Conservation (phyloP, 1,140 invertebrate species). For the Drosophila pseudoobscura region DNA sequence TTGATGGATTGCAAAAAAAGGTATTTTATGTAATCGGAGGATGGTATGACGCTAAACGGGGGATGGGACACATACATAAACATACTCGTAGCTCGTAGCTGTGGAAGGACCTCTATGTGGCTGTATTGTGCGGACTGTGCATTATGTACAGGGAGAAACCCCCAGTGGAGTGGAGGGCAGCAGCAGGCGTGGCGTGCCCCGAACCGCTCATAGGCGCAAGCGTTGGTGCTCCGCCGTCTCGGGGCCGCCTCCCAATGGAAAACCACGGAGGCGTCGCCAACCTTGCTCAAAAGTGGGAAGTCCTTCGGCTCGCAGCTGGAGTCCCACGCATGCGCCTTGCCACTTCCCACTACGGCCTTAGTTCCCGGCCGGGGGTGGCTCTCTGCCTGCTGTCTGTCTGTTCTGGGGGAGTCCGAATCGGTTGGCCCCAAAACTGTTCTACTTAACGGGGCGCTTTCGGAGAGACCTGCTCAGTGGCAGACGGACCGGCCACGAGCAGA, state of each 20-base stretch:
- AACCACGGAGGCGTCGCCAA: constrained; percentile 62
- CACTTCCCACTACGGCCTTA: no score
- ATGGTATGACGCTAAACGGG: neutral
- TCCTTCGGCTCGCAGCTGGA: constrained; percentile 29
- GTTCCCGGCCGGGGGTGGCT: neutral
- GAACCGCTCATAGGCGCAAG: constrained; percentile 74
- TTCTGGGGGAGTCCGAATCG: constrained; percentile 50
- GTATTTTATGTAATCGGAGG: constrained; percentile 68
- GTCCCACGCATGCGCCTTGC: constrained; percentile 27
- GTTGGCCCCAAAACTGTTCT: constrained; percentile 47
- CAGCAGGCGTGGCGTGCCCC: constrained; percentile 34
- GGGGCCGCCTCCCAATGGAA: constrained; percentile 70
- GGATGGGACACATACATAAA: neutral
- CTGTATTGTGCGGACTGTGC: neutral
- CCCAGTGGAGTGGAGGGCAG: no score
- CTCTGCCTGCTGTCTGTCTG: constrained; percentile 6
- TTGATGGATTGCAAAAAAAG: constrained; percentile 76
- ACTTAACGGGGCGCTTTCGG: constrained; percentile 72
- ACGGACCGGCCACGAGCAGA: constrained; percentile 53
- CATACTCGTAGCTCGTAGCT: neutral
- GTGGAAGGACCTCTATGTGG: neutral
- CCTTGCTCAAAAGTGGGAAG: constrained; percentile 47
- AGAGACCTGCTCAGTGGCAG: constrained; percentile 63
- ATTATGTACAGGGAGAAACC: no score
- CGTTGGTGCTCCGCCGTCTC: constrained; percentile 56